Base-by-base conservation (phyloP, 1,140 invertebrate species). In the Triops longicaudatus region DNA sequence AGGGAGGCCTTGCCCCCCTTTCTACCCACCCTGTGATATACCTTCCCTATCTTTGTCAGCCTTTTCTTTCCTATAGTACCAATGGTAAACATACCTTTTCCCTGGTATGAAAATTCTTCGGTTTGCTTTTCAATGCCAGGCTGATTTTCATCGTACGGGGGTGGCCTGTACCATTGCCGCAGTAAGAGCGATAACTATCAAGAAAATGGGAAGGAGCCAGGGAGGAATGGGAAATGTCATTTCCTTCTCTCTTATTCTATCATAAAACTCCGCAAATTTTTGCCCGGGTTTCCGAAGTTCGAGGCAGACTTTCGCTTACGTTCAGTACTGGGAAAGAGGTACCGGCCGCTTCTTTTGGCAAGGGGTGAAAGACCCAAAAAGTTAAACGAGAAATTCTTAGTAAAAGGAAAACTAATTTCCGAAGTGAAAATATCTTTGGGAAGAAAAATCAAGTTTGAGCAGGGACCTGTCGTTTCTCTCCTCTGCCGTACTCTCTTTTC, bases 401-500 rank as follows among this genome's bases (percentile, higher is more conserved):
- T 63, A 22, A 22, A 22, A 7, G 14, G 5, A 63, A 63, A 63
- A 17, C 22, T 22, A 63, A 63, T 63, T 63, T 63, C 50, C 50
- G 50, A 63, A 63, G 50, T 63, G 50, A 63, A 63, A 63, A 63
- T 63, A 63, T 63, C 50, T 3, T 63, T 63, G 50, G 31, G 50
- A 63, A 22, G 50, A 63, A 63, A 63, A 63, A 63, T 17, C 50
- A 63, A 63, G 50, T 63, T 63, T n/a, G 50, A 17, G 17, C 50
- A 17, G 50, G 31, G 31, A 37, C 31, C 31, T 37, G 31, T 37
- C 31, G 31, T 37, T 37, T 37, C 31, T 37, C 31, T 37, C 31
- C 22, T 22, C 50, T 63, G n/a, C 50, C 50, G 7, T 63, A 63
- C 50, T 63, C 50, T 63, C 50, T 22, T 63, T 63, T 63, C 50